Evolutionary conservation across 2,888 invertebrate genomes (phyloP).

Genomic region (Cephus nigrinus): DNA sequence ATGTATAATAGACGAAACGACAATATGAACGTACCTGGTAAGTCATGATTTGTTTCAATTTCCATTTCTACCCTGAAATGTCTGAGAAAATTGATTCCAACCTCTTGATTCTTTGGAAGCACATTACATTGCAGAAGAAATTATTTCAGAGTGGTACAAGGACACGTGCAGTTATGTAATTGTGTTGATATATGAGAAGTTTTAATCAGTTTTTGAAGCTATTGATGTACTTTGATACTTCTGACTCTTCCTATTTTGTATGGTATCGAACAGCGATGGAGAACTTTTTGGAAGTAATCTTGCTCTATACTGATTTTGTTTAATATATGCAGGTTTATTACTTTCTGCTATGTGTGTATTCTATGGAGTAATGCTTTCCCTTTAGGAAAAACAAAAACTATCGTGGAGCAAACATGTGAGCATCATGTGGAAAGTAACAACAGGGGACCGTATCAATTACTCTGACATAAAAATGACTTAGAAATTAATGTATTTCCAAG

Average conservation of each 20-base stretch:
- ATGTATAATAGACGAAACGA: slow-evolving; percentile 31
- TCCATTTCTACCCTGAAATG: slow-evolving; percentile 10
- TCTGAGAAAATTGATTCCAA: slow-evolving; percentile 22
- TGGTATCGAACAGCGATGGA: neutral
- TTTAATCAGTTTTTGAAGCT: neutral
- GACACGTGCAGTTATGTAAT: slow-evolving; percentile 27
- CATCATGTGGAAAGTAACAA: slow-evolving; percentile 1
- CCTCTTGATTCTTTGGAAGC: slow-evolving; percentile 18
- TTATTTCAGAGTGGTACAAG: neutral
- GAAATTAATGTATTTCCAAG: slow-evolving; percentile 1
- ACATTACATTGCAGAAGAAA: neutral
- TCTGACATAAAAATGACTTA: neutral
- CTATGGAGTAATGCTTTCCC: neutral
- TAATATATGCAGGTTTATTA: neutral
- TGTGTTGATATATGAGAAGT: neutral
- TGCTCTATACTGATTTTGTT: neutral
- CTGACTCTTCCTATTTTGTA: neutral
- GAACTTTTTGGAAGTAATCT: slow-evolving; percentile 3
- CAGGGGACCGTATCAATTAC: neutral
- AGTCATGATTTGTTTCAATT: slow-evolving; percentile 16
- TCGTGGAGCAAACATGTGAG: neutral
- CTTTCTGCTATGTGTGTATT: neutral
- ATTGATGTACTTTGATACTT: neutral
- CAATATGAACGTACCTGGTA: slow-evolving; percentile 42
- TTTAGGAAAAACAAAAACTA: neutral